Evolutionary conservation across 2,797 vertebrate genomes (phyloP), one percentile per base, ranked within the genome.

Genomic region (Pangasius sanitwongsei): DNA sequence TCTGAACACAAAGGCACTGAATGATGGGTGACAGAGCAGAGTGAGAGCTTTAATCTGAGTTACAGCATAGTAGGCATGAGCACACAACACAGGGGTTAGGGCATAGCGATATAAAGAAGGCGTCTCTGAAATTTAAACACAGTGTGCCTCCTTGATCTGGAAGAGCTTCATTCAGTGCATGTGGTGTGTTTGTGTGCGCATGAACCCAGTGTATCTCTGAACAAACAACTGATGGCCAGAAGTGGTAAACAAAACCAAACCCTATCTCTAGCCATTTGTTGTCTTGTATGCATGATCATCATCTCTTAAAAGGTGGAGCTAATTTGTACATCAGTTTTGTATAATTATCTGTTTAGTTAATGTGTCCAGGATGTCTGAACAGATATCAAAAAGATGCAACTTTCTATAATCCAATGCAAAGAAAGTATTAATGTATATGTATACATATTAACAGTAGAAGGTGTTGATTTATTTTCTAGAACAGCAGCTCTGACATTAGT

Each of bases 1-100:
- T 87, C 25, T 70, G 85, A 85, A 89, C 91, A 92, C 89, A 91
- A 90, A 91, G 89, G 78, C 82, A 78, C 48, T 67, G 89, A 91
- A 91, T 88, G 90, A 91, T 86, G 86, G 89, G 87, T 88, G 87
- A 88, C 90, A 86, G 88, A 81, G 81, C 87, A 80, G 67, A 86
- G 77, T 59, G 74, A 53, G 83, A 50, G 72, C 69, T 75, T 83
- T 83, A 61, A 85, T 87, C 86, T 80, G 48, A 41, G 63, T 87
- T 69, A 67, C 86, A 87, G 81, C 70, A 74, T 16, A 87, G 86
- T 0, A 78, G 70, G 50, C 53, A 69, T 70, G 48, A 57, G 70
- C 15, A 82, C 75, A 86, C 48, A 69, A 48, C 70, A 85, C 74
- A 53, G 44, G 63, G 84, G 88, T 89, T 65, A 65, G 48, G 31